These are phyloP conservation scores for Sphaeridia pumilis DNA, from an alignment of 2,888 invertebrate genomes.

Conservation along the genomic window DNA sequence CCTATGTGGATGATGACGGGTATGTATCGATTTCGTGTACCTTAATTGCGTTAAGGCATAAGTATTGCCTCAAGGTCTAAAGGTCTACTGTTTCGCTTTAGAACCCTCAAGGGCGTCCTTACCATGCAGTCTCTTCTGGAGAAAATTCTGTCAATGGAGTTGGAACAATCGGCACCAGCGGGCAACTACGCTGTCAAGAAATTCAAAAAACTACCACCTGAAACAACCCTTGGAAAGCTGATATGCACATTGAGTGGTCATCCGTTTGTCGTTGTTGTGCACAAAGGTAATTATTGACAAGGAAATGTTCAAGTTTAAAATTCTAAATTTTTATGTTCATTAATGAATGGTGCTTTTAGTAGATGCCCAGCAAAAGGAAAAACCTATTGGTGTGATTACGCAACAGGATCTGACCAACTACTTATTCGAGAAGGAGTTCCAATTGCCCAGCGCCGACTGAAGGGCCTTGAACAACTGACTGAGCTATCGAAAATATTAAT, in stretches of 20 bases:
- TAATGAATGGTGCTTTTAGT: too few species aligned
- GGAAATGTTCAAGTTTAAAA: not conserved
- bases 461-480: too few species aligned
- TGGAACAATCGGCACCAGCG: conserved; percentile 50
- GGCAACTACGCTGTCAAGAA: conserved; percentile 57
- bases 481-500: too few species aligned
- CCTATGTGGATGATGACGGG: conserved; percentile 48
- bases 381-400: conserved; percentile 2
- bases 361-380: conserved; percentile 6
- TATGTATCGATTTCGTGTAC: conserved; percentile 34
- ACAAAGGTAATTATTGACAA: conserved; percentile 1
- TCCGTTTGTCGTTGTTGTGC: conserved; percentile 58
- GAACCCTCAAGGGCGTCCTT: conserved; percentile 54
- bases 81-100: conserved; percentile 36
- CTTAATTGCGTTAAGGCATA: not conserved
- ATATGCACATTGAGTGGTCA: conserved; percentile 70
- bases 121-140: conserved; percentile 57
- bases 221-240: conserved; percentile 57
- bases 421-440: not conserved
- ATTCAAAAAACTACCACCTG: conserved; percentile 55
- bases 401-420: conserved; percentile 10
- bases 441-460: too few species aligned
- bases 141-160: conserved; percentile 51
- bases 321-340: not conserved
- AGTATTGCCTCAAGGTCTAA: not conserved